A percentile compares a stretch with the other conserved stretches of the same genome.
Conservation (phyloP, 2,888 invertebrate species). For the Sinelater perroti region DNA sequence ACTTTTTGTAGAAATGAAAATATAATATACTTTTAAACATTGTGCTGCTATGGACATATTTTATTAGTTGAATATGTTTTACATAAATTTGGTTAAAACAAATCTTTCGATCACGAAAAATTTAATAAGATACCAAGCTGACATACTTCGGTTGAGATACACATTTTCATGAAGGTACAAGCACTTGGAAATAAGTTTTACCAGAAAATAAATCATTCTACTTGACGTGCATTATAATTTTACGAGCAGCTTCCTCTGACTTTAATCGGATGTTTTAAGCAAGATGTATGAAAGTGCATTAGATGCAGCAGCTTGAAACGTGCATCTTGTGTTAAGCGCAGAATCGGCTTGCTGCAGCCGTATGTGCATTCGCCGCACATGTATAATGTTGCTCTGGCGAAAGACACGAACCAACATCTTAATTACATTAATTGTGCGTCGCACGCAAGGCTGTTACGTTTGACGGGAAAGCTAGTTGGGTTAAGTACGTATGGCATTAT, state of each 20-base stretch:
- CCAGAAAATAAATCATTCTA: slow-evolving; percentile 30
- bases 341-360: neutral
- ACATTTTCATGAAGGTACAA: slow-evolving; percentile 27
- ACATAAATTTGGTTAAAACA: slow-evolving; percentile 10
- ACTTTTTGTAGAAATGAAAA: too few species aligned
- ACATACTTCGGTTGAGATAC: slow-evolving; percentile 23
- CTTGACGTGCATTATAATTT: slow-evolving; percentile 33
- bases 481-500: slow-evolving; percentile 19
- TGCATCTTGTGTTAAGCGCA: neutral
- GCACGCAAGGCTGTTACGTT: slow-evolving; percentile 17
- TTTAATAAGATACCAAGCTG: slow-evolving; percentile 21
- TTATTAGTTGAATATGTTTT: too few species aligned
- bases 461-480: slow-evolving; percentile 14
- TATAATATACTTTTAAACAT: too few species aligned
- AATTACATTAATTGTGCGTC: slow-evolving; percentile 20
- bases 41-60: too few species aligned
- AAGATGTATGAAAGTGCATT: slow-evolving; percentile 2
- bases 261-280: neutral
- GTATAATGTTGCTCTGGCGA: neutral
- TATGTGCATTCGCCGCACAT: neutral
- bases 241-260: slow-evolving; percentile 19
- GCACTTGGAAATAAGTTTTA: slow-evolving; percentile 31
- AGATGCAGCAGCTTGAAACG: neutral
- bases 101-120: slow-evolving; percentile 27
- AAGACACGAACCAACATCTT: slow-evolving; percentile 15